Evolutionary conservation across 2,113 vertebrate species (phyloP), one percentile per base, ranked within the genome.

Genomic region (Chascanopsetta lugubris): DNA sequence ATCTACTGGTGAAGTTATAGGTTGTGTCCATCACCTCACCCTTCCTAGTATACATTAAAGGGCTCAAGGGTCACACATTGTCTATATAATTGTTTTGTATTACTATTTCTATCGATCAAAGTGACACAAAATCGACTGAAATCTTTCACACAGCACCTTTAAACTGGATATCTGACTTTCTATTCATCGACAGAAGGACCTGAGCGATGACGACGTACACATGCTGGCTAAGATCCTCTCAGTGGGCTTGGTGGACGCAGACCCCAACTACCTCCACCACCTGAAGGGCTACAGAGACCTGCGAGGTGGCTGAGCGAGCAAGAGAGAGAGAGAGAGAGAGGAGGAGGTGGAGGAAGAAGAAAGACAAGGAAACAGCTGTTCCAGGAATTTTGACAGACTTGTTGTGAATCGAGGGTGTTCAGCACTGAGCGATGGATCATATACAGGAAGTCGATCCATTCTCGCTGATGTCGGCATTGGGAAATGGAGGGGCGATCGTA

Each of bases 261-360:
- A 93, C 69, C 91, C 92, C 8, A 79, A 90, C 81, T 91, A 89
- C 48, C 82, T 93, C 43, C 88, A 93, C 7, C 92, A 92, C 29
- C 86, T 93, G 0, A 93, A 92, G 80, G 86, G 80, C 64, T 92
- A 84, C 86, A 80, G 92, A 69, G 92, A 93, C 50, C 40, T 92
- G 22, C 47, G 0, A 5, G 45, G 56, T 3, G 60, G 77, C 27
- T 81, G 75, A 84, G 6, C 57, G 13, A 12, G 56, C 11, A 67
- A 46, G 8, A 11, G 18, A 11, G 17, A 34, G 5, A 50, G 72
- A 29, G 45, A 10, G 43, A 40, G 42, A 8, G 9, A 40, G 18
- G 13, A 4, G 50, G 73, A 29, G 45, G 18, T 47, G 26, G 46
- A 9, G 15, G n/a, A n/a, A n/a, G n/a, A n/a, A 13, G 15, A 15